These are phyloP conservation scores for Apotomis capreana DNA, from an alignment of 2,888 invertebrate species.

Conservation along the genomic window DNA sequence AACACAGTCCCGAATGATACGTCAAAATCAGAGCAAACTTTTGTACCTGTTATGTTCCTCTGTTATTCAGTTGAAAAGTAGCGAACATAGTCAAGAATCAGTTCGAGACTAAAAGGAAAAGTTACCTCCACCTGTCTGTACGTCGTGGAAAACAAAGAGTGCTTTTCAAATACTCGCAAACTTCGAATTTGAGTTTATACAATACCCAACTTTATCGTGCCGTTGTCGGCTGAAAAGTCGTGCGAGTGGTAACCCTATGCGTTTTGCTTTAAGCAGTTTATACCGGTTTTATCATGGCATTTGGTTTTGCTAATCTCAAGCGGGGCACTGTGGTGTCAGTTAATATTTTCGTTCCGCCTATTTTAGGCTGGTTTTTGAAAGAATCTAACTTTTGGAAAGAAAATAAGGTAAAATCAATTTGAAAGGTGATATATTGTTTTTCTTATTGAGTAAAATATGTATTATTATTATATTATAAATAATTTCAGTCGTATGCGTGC, in stretches of 20 bases:
- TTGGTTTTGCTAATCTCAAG: background rate
- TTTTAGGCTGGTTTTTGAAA: background rate
- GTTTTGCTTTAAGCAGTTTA: background rate
- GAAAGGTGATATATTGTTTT: background rate
- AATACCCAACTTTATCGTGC: conserved; percentile 43
- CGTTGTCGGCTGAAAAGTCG: background rate
- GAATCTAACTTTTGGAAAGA: background rate
- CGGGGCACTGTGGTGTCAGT: conserved; percentile 5
- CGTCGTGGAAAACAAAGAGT: conserved; percentile 52
- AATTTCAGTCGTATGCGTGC: no score
- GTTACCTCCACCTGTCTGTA: conserved; percentile 52
- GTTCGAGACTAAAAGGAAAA: conserved; percentile 41
- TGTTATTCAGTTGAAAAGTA: conserved; percentile 18
- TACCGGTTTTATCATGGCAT: background rate
- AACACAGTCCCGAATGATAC: no score
- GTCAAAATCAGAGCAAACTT: no score
- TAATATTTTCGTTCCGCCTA: conserved; percentile 10
- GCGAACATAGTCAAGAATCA: conserved; percentile 18
- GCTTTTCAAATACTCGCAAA: conserved; percentile 56
- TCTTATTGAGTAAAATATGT: no score
- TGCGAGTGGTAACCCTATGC: conserved; percentile 7
- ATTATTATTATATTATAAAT: no score
- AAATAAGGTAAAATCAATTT: background rate
- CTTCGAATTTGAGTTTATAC: conserved; percentile 51
- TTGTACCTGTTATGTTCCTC: background rate